Evolutionary conservation across 2,888 invertebrate species (phyloP).

Genomic region (Cabera pusaria): DNA sequence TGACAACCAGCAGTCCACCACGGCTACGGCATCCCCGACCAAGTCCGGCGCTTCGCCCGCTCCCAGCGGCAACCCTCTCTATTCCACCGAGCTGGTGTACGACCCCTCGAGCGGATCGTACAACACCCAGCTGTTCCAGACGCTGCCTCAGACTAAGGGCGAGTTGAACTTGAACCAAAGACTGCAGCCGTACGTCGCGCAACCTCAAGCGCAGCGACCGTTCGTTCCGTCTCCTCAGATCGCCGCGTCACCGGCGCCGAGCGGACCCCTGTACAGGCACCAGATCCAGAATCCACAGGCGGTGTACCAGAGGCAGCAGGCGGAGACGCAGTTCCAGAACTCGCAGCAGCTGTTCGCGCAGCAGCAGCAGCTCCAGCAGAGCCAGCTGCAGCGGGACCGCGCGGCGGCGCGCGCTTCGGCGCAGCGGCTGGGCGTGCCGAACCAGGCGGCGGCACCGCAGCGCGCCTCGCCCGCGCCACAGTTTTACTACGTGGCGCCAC

Average conservation of each 20-base stretch:
- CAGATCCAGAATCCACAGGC: constrained; percentile 76
- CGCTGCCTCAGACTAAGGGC: constrained; percentile 88
- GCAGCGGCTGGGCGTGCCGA: constrained; percentile 60
- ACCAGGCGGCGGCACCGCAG: constrained; percentile 53
- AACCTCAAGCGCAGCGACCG: constrained; percentile 80
- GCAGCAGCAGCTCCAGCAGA: constrained; percentile 87
- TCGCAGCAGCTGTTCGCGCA: constrained; percentile 86
- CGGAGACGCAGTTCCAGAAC: constrained; percentile 84
- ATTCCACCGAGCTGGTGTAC: constrained; percentile 90
- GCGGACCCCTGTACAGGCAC: constrained; percentile 75
- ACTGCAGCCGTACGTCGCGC: constrained; percentile 89
- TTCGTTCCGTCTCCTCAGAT: constrained; percentile 84
- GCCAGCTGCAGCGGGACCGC: constrained; percentile 84
- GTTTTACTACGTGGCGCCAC: constrained; percentile 85
- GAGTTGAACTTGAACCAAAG: constrained; percentile 89
- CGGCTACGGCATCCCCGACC: constrained; percentile 55
- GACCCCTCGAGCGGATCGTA: constrained; percentile 91
- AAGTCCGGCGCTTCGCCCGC: constrained; percentile 61
- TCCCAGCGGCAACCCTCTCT: constrained; percentile 85
- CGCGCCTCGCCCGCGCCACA: constrained; percentile 56
- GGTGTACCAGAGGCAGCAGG: constrained; percentile 84
- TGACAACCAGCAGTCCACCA: constrained; percentile 84
- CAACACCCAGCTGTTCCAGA: constrained; percentile 90
- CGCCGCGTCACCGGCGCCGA: constrained; percentile 52
- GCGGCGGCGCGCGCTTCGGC: constrained; percentile 80